Evolutionary conservation across 2,797 vertebrate genomes (phyloP), one percentile per base, ranked within the genome.

Genomic region (Sarcophilus harrisii): DNA sequence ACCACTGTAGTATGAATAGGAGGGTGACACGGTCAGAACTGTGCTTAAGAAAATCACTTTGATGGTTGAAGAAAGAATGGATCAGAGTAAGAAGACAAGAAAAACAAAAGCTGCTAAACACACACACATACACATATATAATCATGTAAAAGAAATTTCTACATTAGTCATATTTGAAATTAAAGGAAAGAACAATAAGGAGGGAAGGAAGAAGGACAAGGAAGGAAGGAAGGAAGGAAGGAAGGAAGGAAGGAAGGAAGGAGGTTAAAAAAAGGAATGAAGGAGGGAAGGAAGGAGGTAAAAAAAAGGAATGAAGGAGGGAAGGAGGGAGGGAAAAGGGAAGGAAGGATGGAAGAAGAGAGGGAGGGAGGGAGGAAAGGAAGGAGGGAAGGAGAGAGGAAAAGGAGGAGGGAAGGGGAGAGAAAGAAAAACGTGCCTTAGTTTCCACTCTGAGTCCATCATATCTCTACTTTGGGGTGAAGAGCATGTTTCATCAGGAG

Each of bases 281-380:
- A 66, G 4, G 12, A 4, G 66, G 62, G 62, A 1, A n/a, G 32
- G 62, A 0, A n/a, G 16, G 14, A 4, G n/a, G 32, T 32, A 6
- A 16, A n/a, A 3, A 3, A 1, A 14, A n/a, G 13, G 32, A 1
- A 6, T 5, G 5, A 3, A 66, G 32, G 62, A 6, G 12, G 14
- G 14, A 62, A 1, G 60, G 27, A 59, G 58, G 58, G 6, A 59
- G 24, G 58, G 6, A 5, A 5, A 21, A 58, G 18, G 58, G 58
- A 28, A 8, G 60, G 4, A 11, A 52, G 49, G 49, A 52, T 2
- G 49, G 49, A 52, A 52, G 5, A 52, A 6, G 58, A 5, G 5
- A 57, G 57, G 57, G 54, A 54, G 54, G 8, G 54, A 54, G 8
- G 54, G 54, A 54, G 8, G 54, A 54, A 54, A 54, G 12, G 16